Conservation (phyloP, 2,888 invertebrate genomes). For the Prionchulus punctatus region DNA sequence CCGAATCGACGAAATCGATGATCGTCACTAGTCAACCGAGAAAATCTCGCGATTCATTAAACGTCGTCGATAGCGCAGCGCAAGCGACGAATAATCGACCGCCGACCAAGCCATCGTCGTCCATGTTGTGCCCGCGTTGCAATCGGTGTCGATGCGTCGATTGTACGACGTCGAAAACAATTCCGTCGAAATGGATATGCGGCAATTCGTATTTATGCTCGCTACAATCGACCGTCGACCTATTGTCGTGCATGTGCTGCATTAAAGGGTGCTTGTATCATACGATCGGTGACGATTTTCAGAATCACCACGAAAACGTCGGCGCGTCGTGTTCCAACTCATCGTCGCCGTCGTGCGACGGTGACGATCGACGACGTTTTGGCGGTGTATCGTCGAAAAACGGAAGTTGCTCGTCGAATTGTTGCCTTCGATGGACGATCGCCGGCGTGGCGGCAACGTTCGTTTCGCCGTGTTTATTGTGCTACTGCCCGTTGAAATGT, state of each 20-base stretch:
- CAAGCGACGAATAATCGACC: neutral
- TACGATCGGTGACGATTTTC: slow-evolving; percentile 28
- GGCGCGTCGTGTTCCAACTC: neutral
- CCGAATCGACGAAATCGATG: too few species aligned
- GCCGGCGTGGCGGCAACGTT: slow-evolving; percentile 57
- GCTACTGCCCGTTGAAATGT: slow-evolving; percentile 80
- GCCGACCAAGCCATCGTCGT: neutral
- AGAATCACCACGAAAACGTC: slow-evolving; percentile 22
- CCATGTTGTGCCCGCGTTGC: slow-evolving; percentile 70
- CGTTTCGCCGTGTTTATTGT: slow-evolving; percentile 68
- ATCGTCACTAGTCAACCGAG: too few species aligned
- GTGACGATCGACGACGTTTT: neutral
- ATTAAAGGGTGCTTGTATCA: slow-evolving; percentile 76
- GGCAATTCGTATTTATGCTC: slow-evolving; percentile 70
- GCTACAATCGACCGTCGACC: slow-evolving; percentile 72
- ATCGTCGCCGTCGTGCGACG: slow-evolving; percentile 26
- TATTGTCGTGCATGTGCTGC: slow-evolving; percentile 80
- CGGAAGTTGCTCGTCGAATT: slow-evolving; percentile 31
- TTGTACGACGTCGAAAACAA: slow-evolving; percentile 60
- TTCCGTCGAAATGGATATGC: slow-evolving; percentile 79
- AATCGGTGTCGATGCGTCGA: slow-evolving; percentile 75
- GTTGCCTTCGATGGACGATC: slow-evolving; percentile 68
- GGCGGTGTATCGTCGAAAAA: too few species aligned
- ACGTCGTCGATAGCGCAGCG: neutral
- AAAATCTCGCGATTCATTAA: too few species aligned